Percentiles rank a stretch among this genome's conserved stretches.
These are phyloP conservation scores for Galeopsomyia nigrocyanea DNA, from an alignment of 2,888 invertebrate genomes.

Conservation along the genomic window DNA sequence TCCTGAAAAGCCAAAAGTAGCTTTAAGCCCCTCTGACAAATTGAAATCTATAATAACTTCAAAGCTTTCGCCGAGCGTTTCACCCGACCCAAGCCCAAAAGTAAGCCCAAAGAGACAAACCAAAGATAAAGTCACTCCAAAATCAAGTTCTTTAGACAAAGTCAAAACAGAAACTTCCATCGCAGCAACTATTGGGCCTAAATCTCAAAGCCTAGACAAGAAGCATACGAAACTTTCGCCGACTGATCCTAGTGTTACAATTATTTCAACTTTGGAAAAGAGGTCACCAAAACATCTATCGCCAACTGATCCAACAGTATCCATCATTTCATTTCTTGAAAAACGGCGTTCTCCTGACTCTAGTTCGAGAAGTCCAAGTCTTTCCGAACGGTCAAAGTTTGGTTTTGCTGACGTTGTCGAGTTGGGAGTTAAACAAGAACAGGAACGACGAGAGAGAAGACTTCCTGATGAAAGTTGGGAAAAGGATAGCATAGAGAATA, in stretches of 20 bases:
- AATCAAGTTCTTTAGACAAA: conserved; percentile 60
- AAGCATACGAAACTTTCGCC: conserved; percentile 56
- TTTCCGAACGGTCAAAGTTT: conserved; percentile 52
- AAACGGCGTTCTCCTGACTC: conserved; percentile 60
- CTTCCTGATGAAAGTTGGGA: conserved; percentile 62
- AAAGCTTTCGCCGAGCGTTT: conserved; percentile 61
- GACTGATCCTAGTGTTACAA: conserved; percentile 60
- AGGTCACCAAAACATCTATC: conserved; percentile 54
- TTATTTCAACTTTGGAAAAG: conserved; percentile 61
- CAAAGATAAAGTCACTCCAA: conserved; percentile 50
- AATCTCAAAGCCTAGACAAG: conserved; percentile 60
- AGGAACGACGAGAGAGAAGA: conserved; percentile 58
- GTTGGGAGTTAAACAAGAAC: conserved; percentile 62
- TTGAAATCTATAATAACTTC: conserved; percentile 56
- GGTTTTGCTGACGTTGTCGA: conserved; percentile 63
- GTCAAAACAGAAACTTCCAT: conserved; percentile 50
- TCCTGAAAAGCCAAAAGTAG: conserved; percentile 59
- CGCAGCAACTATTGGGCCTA: conserved; percentile 52
- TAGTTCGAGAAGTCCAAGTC: conserved; percentile 50
- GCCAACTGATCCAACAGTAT: conserved; percentile 60
- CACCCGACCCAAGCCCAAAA: conserved; percentile 60
- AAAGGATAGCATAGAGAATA: conserved; percentile 66
- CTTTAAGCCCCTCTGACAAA: conserved; percentile 59
- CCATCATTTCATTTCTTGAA: conserved; percentile 61
- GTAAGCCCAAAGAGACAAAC: conserved; percentile 50